Conservation (phyloP, 2,113 vertebrate genomes). For the Campylomormyrus tamandua region DNA sequence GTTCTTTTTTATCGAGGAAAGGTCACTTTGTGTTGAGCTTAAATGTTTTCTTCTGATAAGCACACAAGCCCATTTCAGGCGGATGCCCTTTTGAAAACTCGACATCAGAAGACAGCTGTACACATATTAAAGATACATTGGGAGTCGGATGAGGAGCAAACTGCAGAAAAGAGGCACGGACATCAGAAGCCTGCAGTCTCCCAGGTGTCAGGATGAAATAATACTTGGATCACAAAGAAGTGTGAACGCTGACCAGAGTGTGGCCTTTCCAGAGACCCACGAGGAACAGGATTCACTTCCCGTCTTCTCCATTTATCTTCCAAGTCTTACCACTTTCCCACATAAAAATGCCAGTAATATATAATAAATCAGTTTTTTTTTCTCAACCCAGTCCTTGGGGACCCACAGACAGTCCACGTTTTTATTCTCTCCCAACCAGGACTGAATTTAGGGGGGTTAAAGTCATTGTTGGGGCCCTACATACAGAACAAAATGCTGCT, state of each 20-base stretch:
- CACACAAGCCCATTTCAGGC: not conserved
- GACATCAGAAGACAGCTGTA: constrained; percentile 26
- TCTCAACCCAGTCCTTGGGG: not conserved
- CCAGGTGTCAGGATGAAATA: constrained; percentile 48
- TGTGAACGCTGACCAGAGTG: constrained; percentile 29
- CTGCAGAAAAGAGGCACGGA: constrained; percentile 24
- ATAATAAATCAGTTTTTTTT: not conserved
- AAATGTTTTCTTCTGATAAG: constrained; percentile 12
- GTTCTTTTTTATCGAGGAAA: not conserved
- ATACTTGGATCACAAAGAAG: constrained; percentile 40
- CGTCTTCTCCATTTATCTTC: constrained; percentile 38
- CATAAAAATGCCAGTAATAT: constrained; percentile 27
- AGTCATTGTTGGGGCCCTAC: not conserved
- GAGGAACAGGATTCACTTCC: constrained; percentile 35
- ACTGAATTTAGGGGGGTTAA: not conserved
- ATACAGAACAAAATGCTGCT: not conserved
- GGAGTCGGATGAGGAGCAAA: constrained; percentile 27
- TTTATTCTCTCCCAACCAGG: not conserved
- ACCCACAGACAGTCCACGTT: not conserved
- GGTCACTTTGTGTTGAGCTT: constrained; percentile 1
- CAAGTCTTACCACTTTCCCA: constrained; percentile 32
- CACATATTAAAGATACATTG: constrained; percentile 24
- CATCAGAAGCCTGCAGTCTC: constrained; percentile 32
- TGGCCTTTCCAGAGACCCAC: constrained; percentile 37
- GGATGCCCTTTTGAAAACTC: constrained; percentile 45